Evolutionary conservation across 2,113 vertebrate species (phyloP).

Genomic region (Entosphenus tridentatus): DNA sequence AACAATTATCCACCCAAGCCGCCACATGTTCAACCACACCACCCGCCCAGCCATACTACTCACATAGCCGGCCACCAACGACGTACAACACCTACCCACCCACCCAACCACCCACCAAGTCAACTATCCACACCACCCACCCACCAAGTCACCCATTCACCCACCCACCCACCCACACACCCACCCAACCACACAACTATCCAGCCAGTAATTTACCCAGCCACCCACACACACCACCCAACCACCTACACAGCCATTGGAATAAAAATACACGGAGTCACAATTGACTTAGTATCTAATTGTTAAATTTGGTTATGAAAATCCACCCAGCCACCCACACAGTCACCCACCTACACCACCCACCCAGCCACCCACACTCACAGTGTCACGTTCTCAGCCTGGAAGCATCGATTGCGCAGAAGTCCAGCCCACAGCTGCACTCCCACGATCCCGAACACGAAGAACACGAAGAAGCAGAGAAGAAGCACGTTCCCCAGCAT

Average conservation of each 20-base stretch:
- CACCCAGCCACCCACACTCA: background rate
- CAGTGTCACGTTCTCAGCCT: background rate
- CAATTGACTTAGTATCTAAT: background rate
- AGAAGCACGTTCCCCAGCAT: slow-evolving; percentile 6
- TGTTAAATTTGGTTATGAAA: background rate
- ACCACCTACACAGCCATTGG: background rate
- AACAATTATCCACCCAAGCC: too few relatives aligned
- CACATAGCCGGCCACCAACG: too few relatives aligned
- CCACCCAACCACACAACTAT: too few relatives aligned
- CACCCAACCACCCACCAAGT: too few relatives aligned
- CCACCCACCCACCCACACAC: too few relatives aligned
- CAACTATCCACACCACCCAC: too few relatives aligned
- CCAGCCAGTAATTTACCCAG: too few relatives aligned
- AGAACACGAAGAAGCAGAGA: slow-evolving; percentile 4
- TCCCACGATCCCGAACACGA: slow-evolving; percentile 2
- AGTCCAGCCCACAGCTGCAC: slow-evolving; percentile 5
- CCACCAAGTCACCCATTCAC: too few relatives aligned
- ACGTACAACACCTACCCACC: too few relatives aligned
- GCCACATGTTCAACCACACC: too few relatives aligned
- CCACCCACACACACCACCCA: too few relatives aligned
- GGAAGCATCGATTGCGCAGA: slow-evolving; percentile 3
- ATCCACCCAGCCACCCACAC: background rate
- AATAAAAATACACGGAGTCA: background rate
- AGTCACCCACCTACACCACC: background rate
- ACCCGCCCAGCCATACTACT: too few relatives aligned